Conservation (phyloP, 2,888 invertebrate genomes). For the Aromia moschata region DNA sequence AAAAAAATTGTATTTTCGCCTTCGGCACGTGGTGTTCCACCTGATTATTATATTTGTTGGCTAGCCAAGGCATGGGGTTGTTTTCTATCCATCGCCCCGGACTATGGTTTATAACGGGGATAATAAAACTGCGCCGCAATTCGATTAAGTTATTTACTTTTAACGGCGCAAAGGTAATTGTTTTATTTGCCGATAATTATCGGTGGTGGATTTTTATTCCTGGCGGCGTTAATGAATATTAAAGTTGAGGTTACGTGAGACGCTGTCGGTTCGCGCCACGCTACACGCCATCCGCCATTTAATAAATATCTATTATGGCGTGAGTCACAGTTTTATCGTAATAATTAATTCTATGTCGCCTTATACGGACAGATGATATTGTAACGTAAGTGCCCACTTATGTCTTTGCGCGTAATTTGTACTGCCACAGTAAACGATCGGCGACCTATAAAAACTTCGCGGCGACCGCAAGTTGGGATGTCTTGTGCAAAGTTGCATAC, state of each 20-base stretch:
- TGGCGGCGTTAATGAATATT: neutral
- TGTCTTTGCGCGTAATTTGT: slow-evolving; percentile 38
- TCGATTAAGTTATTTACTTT: slow-evolving; percentile 25
- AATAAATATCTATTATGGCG: slow-evolving; percentile 1
- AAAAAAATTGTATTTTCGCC: too few species aligned
- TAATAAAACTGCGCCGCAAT: slow-evolving; percentile 1
- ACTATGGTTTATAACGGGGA: slow-evolving; percentile 21
- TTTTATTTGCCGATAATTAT: neutral
- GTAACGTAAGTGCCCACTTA: slow-evolving; percentile 40
- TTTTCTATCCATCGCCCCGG: too few species aligned
- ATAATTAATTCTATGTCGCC: slow-evolving; percentile 40
- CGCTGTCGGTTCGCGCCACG: neutral
- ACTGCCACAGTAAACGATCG: slow-evolving; percentile 25
- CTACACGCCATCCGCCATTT: neutral
- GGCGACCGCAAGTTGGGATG: too few species aligned
- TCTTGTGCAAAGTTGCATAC: slow-evolving; percentile 30
- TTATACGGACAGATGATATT: slow-evolving; percentile 40
- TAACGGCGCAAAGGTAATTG: neutral
- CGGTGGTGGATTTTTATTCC: neutral
- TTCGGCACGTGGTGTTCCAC: too few species aligned
- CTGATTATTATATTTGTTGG: too few species aligned
- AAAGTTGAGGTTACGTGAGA: neutral
- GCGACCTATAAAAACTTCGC: slow-evolving; percentile 30
- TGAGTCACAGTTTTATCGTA: slow-evolving; percentile 33
- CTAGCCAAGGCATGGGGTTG: too few species aligned